Conservation (phyloP, 2,888 invertebrate genomes). For the Holacanthella duospinosa region DNA sequence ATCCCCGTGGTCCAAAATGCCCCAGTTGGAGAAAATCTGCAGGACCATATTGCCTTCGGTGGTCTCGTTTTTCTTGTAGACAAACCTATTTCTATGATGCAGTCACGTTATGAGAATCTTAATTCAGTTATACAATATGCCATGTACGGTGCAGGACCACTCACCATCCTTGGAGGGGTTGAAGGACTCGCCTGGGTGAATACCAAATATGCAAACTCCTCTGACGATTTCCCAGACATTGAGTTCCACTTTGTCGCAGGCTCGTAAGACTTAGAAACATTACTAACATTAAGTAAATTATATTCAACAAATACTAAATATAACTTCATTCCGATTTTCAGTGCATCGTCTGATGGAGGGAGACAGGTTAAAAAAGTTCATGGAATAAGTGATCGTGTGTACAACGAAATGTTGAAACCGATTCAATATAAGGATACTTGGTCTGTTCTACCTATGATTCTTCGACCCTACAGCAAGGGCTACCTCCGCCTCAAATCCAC, state of each 20-base stretch:
- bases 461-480: constrained; percentile 68
- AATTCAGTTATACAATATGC: constrained; percentile 75
- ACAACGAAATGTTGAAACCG: constrained; percentile 66
- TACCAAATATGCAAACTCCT: constrained; percentile 67
- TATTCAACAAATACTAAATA: background rate
- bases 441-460: constrained; percentile 74
- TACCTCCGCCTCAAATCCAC: constrained; percentile 58
- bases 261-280: constrained; percentile 40
- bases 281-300: background rate
- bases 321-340: constrained; percentile 2
- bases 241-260: constrained; percentile 90
- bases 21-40: constrained; percentile 74
- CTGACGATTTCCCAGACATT: constrained; percentile 72
- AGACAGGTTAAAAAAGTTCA: constrained; percentile 41
- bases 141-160: constrained; percentile 70
- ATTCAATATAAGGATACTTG: constrained; percentile 60
- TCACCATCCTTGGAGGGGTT: constrained; percentile 75
- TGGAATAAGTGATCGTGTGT: constrained; percentile 67
- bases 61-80: constrained; percentile 71
- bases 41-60: constrained; percentile 81
- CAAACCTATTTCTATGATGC: constrained; percentile 65
- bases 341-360: constrained; percentile 41
- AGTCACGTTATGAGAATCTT: constrained; percentile 68
- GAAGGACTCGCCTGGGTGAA: constrained; percentile 80
- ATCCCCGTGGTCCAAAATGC: constrained; percentile 59